Evolutionary conservation across 2,888 invertebrate genomes (phyloP).

Genomic region (Pseudococcus jackbeardsleyi): DNA sequence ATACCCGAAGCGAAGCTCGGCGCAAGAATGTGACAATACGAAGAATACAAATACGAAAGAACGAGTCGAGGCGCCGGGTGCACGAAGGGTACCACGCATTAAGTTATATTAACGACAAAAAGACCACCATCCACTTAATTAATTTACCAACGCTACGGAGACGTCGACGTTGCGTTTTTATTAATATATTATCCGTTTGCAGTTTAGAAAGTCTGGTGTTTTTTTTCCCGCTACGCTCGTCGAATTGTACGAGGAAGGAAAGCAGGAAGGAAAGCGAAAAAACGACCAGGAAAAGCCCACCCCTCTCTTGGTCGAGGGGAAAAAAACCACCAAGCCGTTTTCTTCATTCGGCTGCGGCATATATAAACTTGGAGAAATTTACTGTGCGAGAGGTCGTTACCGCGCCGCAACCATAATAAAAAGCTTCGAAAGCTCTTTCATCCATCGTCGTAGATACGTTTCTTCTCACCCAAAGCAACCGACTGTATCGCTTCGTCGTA

Average conservation of each 20-base stretch:
- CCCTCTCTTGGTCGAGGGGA: not conserved
- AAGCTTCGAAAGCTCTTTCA: not conserved
- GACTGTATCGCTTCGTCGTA: not conserved
- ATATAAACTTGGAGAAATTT: not conserved
- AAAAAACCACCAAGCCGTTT: not conserved
- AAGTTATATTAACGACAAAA: not conserved
- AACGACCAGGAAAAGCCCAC: not conserved
- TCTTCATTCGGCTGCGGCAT: not conserved
- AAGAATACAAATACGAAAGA: not conserved
- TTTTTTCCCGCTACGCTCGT: not conserved
- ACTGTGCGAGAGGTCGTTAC: not conserved
- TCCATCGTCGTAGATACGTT: not conserved
- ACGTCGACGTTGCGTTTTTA: conserved; percentile 17
- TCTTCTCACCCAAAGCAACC: not conserved
- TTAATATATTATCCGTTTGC: conserved; percentile 22
- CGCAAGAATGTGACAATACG: not conserved
- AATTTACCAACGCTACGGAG: not conserved
- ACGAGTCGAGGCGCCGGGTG: not conserved
- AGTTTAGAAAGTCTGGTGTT: not conserved
- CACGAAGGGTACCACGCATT: not conserved
- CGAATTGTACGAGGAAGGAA: not conserved
- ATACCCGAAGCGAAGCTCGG: not conserved
- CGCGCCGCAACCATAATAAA: not conserved
- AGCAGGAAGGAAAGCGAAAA: not conserved
- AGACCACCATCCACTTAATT: conserved; percentile 34